Evolutionary conservation across 2,888 invertebrate species (phyloP).

Genomic region (Apotomis turbidana): DNA sequence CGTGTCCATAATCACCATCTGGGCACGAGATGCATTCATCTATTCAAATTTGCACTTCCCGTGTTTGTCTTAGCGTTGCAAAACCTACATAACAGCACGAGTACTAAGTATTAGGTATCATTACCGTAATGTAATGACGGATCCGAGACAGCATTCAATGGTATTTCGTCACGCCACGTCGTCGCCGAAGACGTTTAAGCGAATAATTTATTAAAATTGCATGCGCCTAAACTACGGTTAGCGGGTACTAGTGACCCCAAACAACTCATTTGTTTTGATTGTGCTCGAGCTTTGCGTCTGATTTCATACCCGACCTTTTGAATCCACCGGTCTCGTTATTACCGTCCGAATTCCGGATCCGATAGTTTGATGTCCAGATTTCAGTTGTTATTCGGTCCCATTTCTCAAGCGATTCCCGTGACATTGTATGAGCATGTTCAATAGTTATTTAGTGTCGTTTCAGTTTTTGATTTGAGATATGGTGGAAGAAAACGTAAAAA

Average conservation of each 20-base stretch:
- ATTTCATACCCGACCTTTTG: not conserved
- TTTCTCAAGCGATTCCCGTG: no score
- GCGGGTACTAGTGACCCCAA: conserved; percentile 17
- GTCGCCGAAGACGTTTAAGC: conserved; percentile 23
- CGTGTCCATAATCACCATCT: conserved; percentile 15
- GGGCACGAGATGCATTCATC: conserved; percentile 24
- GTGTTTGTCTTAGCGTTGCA: conserved; percentile 24
- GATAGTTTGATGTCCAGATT: no score
- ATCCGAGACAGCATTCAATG: conserved; percentile 21
- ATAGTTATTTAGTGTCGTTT: no score
- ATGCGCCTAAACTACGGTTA: conserved; percentile 18
- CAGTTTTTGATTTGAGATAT: no score
- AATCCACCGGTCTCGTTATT: no score
- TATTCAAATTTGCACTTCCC: conserved; percentile 15
- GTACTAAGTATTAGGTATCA: conserved; percentile 18
- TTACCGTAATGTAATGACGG: conserved; percentile 28
- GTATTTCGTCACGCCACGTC: conserved; percentile 27
- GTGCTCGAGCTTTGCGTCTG: not conserved
- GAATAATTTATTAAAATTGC: conserved; percentile 39
- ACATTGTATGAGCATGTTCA: no score
- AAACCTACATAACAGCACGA: conserved; percentile 25
- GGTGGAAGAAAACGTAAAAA: no score
- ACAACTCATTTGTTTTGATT: conserved; percentile 16
- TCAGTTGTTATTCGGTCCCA: no score
- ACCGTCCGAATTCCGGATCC: no score